Percentiles rank a stretch among this genome's conserved stretches.
Evolutionary conservation across 2,797 vertebrate species (phyloP).

Genomic region (Gambusia yucatana): DNA sequence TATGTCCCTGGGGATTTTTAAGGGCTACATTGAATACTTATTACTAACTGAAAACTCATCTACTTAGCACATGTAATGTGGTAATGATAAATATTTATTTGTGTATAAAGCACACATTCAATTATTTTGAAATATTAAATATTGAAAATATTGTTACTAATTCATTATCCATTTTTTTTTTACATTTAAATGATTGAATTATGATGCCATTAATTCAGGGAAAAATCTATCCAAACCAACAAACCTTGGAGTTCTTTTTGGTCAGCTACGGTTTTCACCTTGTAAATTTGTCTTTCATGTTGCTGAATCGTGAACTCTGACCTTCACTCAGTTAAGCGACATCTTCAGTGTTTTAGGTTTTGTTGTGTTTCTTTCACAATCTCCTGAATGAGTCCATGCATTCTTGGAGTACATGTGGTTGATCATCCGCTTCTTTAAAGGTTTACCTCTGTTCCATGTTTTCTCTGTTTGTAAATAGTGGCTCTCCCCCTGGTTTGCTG

Average conservation of each 20-base stretch:
- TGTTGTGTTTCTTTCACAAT: background rate
- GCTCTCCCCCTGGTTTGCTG: background rate
- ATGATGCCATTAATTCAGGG: background rate
- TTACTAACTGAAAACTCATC: slow-evolving; percentile 32
- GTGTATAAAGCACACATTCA: slow-evolving; percentile 1
- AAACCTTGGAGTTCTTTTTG: background rate
- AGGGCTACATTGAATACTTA: slow-evolving; percentile 19
- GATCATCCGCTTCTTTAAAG: background rate
- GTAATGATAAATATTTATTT: slow-evolving; percentile 24
- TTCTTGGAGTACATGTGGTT: background rate
- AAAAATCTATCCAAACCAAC: background rate
- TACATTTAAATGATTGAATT: background rate
- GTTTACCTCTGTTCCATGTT: background rate
- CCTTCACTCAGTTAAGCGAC: background rate
- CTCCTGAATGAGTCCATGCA: background rate
- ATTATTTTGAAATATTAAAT: background rate
- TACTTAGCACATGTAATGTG: slow-evolving; percentile 19
- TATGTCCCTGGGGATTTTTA: slow-evolving; percentile 33
- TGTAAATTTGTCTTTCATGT: background rate
- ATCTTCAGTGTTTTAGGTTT: background rate
- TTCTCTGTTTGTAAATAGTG: background rate
- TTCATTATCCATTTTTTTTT: background rate
- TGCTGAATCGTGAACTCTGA: background rate
- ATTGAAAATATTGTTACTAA: background rate
- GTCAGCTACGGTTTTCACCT: background rate